A percentile compares a stretch with the other conserved stretches of the same genome.
These are phyloP conservation scores for Syngnathus acus DNA, from an alignment of 2,797 vertebrate genomes.

Conservation along the genomic window DNA sequence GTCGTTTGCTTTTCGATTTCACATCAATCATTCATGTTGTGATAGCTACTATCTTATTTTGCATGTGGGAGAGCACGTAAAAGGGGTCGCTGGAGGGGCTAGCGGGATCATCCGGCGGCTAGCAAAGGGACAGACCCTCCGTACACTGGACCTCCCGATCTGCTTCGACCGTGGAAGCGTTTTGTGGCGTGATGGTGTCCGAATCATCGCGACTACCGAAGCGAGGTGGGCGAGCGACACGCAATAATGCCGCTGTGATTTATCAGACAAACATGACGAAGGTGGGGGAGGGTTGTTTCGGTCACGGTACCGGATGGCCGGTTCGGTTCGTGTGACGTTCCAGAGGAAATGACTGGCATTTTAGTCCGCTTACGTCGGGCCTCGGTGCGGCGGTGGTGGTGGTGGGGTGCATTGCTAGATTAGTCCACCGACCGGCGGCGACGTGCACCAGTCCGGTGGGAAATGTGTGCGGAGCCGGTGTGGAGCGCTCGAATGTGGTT, in stretches of 20 bases:
- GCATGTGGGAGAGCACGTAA: neutral
- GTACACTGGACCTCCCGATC: neutral
- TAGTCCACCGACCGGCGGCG: neutral
- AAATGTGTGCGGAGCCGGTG: neutral
- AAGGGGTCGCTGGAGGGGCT: conserved; percentile 12
- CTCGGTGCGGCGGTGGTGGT: neutral
- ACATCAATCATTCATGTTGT: neutral
- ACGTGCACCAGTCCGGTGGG: neutral
- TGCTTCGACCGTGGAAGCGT: neutral
- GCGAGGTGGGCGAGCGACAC: neutral
- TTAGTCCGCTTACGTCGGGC: neutral
- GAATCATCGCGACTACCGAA: neutral
- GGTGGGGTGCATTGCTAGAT: neutral
- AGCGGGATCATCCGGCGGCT: conserved; percentile 37
- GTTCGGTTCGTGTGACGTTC: conserved; percentile 4
- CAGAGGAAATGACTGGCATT: conserved; percentile 4
- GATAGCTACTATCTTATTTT: neutral
- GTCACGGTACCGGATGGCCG: neutral
- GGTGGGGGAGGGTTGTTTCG: neutral
- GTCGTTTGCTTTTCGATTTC: neutral
- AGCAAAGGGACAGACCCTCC: conserved; percentile 11
- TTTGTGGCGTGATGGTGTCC: neutral
- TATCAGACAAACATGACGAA: neutral
- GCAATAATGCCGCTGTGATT: neutral
- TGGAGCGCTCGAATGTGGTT: neutral